A percentile compares a stretch with the other conserved stretches of the same genome.
Evolutionary conservation across 1,140 invertebrate genomes (phyloP).

Genomic region (Antheraea mylitta): DNA sequence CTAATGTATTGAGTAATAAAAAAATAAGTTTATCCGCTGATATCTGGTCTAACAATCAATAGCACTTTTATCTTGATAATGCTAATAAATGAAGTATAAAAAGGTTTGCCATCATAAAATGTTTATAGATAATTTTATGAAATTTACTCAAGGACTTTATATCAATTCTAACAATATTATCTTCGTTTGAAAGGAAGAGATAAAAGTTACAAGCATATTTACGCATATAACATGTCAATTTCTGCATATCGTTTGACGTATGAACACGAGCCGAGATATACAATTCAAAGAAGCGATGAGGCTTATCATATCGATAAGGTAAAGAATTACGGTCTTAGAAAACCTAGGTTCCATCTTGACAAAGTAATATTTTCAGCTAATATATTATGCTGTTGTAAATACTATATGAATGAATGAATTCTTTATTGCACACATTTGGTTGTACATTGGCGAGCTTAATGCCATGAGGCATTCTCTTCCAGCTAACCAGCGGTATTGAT

Average conservation of each 20-base stretch:
- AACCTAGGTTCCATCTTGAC: not conserved
- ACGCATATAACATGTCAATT: not conserved
- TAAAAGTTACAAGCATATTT: not conserved
- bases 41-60: too few relatives aligned
- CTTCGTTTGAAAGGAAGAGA: not conserved
- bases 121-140: not conserved
- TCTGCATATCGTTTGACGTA: slow-evolving; percentile 2
- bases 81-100: too few relatives aligned
- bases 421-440: too few relatives aligned
- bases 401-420: too few relatives aligned
- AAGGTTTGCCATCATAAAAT: too few relatives aligned
- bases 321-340: not conserved
- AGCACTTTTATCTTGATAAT: too few relatives aligned
- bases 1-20: too few relatives aligned
- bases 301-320: not conserved
- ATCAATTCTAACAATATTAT: not conserved
- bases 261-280: not conserved
- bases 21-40: too few relatives aligned
- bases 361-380: not conserved
- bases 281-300: not conserved
- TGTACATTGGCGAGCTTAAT: too few relatives aligned
- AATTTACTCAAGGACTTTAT: too few relatives aligned
- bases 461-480: too few relatives aligned
- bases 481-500: too few relatives aligned
- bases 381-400: not conserved